These are phyloP conservation scores for Meteorus cinctellus DNA, from an alignment of 2,888 invertebrate species.

Conservation along the genomic window DNA sequence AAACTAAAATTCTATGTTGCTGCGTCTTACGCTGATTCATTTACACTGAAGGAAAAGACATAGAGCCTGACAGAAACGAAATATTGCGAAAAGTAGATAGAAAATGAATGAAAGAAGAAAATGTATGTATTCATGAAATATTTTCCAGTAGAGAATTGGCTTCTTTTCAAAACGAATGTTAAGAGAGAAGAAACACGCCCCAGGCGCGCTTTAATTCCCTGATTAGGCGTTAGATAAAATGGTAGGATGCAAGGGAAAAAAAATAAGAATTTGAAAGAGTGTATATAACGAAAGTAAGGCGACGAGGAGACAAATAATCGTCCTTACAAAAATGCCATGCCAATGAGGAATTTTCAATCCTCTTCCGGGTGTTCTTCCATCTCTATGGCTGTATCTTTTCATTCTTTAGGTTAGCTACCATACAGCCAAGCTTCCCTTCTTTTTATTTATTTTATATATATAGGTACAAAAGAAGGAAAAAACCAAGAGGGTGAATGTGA, in stretches of 20 bases:
- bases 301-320: conserved; percentile 68
- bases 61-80: neutral
- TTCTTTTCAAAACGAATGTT: conserved; percentile 26
- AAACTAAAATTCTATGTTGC: too few species aligned
- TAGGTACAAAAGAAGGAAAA: conserved; percentile 19
- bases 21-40: too few species aligned
- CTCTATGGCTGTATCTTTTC: conserved; percentile 30
- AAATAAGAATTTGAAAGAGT: neutral
- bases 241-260: neutral
- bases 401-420: conserved; percentile 28
- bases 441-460: neutral
- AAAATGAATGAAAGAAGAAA: neutral
- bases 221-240: conserved; percentile 61
- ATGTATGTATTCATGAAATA: conserved; percentile 4
- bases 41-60: too few species aligned
- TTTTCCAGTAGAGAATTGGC: conserved; percentile 31
- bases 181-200: conserved; percentile 7
- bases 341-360: conserved; percentile 64
- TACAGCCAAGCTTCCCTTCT: neutral
- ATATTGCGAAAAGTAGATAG: neutral
- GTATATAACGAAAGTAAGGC: conserved; percentile 52
- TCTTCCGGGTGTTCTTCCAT: conserved; percentile 50
- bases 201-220: conserved; percentile 68
- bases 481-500: conserved; percentile 25
- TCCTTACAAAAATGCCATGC: conserved; percentile 55